Evolutionary conservation across 2,113 vertebrate genomes (phyloP).

Genomic region (Gila orcuttii): DNA sequence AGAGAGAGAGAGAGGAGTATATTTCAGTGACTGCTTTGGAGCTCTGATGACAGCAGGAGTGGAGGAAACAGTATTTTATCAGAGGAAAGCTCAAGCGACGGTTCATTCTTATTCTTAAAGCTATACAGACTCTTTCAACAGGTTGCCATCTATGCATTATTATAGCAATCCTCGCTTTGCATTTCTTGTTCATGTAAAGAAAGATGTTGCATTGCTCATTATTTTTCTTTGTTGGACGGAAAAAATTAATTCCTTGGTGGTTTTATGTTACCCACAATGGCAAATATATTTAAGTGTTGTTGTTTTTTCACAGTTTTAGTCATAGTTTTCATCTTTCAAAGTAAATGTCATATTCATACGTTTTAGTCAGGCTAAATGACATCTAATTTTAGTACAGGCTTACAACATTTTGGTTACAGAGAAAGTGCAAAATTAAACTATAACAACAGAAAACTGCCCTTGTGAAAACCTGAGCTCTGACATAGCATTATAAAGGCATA

Average conservation of each 20-base stretch:
- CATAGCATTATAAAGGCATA: too few species aligned
- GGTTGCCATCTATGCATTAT: conserved; percentile 15
- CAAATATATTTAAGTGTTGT: not conserved
- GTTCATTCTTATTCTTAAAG: conserved; percentile 13
- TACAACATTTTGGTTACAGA: too few species aligned
- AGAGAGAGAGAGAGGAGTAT: conserved; percentile 47
- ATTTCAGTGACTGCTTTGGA: conserved; percentile 49
- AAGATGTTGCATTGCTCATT: not conserved
- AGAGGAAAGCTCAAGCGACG: not conserved
- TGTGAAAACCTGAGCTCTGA: too few species aligned
- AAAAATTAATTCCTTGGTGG: not conserved
- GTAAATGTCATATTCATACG: too few species aligned
- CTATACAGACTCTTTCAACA: not conserved
- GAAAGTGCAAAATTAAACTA: too few species aligned
- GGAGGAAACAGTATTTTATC: conserved; percentile 35
- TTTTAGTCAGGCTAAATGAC: too few species aligned
- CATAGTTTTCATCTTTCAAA: too few species aligned
- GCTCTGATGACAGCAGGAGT: conserved; percentile 42
- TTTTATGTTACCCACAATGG: not conserved
- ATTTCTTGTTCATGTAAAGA: not conserved
- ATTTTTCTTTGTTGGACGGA: not conserved
- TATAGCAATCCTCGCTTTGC: not conserved
- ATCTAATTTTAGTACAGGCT: too few species aligned
- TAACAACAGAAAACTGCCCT: too few species aligned
- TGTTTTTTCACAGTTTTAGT: not conserved